A percentile compares a stretch with the other conserved stretches of the same genome.
phyloP scores from a whole-genome alignment of 2,888 invertebrate species.

The Carabus problematicus region DNA sequence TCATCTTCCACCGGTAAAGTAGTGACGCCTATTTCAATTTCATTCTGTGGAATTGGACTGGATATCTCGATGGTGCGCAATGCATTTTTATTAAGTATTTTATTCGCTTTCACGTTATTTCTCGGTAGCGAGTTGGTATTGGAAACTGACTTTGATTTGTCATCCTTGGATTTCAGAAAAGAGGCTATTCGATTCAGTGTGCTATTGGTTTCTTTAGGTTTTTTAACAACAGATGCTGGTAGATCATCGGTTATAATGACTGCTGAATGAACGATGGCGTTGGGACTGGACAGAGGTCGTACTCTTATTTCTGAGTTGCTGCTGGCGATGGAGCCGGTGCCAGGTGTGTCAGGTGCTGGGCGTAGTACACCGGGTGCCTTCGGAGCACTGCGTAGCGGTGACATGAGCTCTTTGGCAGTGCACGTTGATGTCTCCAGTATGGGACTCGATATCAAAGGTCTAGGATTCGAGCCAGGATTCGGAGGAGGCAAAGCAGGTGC shows the following conservation, averaged over 20 bases:
- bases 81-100: constrained; percentile 73
- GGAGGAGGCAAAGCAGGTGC: constrained; percentile 69
- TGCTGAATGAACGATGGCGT: constrained; percentile 53
- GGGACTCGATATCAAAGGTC: constrained; percentile 83
- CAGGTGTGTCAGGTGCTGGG: constrained; percentile 66
- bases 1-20: constrained; percentile 67
- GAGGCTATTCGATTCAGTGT: constrained; percentile 77
- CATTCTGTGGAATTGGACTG: constrained; percentile 77
- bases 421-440: constrained; percentile 83
- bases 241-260: constrained; percentile 50
- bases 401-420: constrained; percentile 75
- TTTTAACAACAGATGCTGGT: constrained; percentile 45
- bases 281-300: constrained; percentile 62
- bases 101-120: constrained; percentile 67
- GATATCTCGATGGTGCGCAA: constrained; percentile 83
- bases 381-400: constrained; percentile 68
- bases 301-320: constrained; percentile 55
- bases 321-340: constrained; percentile 52
- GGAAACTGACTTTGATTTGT: constrained; percentile 63
- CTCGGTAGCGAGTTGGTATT: constrained; percentile 67
- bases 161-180: constrained; percentile 71
- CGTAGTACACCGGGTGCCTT: constrained; percentile 63
- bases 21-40: constrained; percentile 67
- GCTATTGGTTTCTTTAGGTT: constrained; percentile 63
- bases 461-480: constrained; percentile 67